These are phyloP conservation scores for Scelioninae gen. 2 DNA, from an alignment of 2,888 invertebrate species.

Conservation along the genomic window DNA sequence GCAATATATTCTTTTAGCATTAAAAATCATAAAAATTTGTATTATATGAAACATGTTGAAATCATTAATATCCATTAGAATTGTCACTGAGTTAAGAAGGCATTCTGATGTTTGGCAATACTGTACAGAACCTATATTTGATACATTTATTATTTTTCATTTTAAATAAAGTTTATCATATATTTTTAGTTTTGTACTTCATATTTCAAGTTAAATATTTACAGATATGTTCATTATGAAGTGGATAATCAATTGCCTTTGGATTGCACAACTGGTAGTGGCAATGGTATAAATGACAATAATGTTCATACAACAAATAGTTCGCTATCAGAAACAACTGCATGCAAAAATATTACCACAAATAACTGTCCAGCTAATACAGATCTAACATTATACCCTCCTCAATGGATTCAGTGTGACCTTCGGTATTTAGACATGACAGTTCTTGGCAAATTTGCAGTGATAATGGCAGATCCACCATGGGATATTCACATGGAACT, in stretches of 20 bases:
- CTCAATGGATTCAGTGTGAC: slow-evolving; percentile 99
- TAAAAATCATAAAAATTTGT: no score
- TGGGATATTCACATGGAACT: slow-evolving; percentile 99
- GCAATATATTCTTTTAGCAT: no score
- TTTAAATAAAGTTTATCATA: no score
- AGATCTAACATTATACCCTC: slow-evolving; percentile 84
- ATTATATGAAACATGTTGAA: no score
- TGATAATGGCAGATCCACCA: slow-evolving; percentile 99
- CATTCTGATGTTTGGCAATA: no score
- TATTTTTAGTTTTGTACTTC: no score
- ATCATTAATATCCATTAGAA: no score
- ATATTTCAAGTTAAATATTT: slow-evolving; percentile 35
- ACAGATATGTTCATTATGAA: slow-evolving; percentile 96
- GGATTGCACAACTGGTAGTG: slow-evolving; percentile 60
- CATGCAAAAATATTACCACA: slow-evolving; percentile 37
- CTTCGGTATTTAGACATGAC: slow-evolving; percentile 93
- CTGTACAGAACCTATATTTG: no score
- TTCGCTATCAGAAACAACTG: slow-evolving; percentile 19
- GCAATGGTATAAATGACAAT: slow-evolving; percentile 38
- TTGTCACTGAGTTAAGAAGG: no score
- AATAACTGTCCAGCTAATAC: slow-evolving; percentile 75
- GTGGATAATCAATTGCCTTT: slow-evolving; percentile 81
- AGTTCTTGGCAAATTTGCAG: slow-evolving; percentile 95
- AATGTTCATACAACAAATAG: slow-evolving; percentile 24
- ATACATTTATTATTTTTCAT: no score